Base-by-base conservation (phyloP, 2,888 invertebrate genomes). In the Ommatoiulus sabulosus region DNA sequence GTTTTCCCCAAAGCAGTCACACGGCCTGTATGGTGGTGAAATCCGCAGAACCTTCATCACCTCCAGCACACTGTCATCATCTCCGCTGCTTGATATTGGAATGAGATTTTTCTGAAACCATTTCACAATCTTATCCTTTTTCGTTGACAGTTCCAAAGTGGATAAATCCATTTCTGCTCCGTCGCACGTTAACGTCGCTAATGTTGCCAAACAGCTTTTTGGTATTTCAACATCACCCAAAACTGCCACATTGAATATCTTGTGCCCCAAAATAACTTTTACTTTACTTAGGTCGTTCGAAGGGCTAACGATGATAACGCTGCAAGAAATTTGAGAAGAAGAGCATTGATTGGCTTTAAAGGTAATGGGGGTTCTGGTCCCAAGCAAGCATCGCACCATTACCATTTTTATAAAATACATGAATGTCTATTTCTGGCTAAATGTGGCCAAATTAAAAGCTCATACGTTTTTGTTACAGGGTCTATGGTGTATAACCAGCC, bases 1-100 rank as follows among this genome's bases (percentile, higher is more conserved):
- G 91, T 93, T 93, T 0, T 92, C 92, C 89, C 92, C 92, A n/a
- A 90, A 90, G 90, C 92, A 93, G 89, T 92, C 91, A 1, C 92
- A 91, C 20, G 91, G 88, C 24, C 90, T 90, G 90, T 92, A 93
- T 4, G 92, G 92, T 12, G 92, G 91, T 44, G 91, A 90, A 87
- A 93, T 91, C 24, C 91, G 90, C 80, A 92, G 89, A 24, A 91
- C 92, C n/a, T 88, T 85, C 86, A 87, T 88, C 12, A 89, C 72
- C 20, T n/a, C 86, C n/a, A 90, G 84, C 12, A 80, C 44, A n/a
- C 24, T 87, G 90, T 63, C 35, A 7, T 84, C 80, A 17, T 86
- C 46, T 52, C 15, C 5, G 44, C 86, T n/a, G 35, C 91, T 92
- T 46, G 90, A 89, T 4, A 92, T 91, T 1, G 92, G 92, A 46